Conservation (phyloP, 2,797 vertebrate species). For the Gallinago stenura region DNA sequence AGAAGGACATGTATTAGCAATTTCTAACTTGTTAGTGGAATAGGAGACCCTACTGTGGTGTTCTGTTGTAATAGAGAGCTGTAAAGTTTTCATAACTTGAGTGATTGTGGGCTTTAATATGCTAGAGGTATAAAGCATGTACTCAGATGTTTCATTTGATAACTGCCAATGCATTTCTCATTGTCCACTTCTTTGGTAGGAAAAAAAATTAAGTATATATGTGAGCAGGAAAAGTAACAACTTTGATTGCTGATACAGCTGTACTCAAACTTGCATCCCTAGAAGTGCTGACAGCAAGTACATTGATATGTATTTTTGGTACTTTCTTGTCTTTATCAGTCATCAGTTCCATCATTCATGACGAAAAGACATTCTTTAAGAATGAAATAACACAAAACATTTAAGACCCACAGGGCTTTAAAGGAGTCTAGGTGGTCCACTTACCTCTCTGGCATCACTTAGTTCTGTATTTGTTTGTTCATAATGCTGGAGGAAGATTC, state of each 20-base stretch:
- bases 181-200: not conserved
- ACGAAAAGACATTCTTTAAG: conserved; percentile 35
- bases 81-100: not conserved
- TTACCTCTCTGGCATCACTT: not conserved
- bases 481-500: not conserved
- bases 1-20: not conserved
- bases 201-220: not conserved
- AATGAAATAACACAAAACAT: not conserved
- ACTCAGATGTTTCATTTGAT: conserved; percentile 6
- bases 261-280: not conserved
- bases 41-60: not conserved
- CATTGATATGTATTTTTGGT: not conserved
- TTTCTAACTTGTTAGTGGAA: not conserved
- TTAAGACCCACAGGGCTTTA: not conserved
- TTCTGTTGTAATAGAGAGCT: not conserved
- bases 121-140: not conserved
- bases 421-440: conserved; percentile 9
- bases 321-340: conserved; percentile 8
- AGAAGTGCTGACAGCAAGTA: not conserved
- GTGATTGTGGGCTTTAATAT: not conserved
- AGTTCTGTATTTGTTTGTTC: not conserved
- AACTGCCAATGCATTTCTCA: not conserved
- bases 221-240: not conserved
- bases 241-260: not conserved
- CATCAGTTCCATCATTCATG: conserved; percentile 12